Conservation (phyloP, 2,888 invertebrate genomes). For the Polydrusus pterygomalis region DNA sequence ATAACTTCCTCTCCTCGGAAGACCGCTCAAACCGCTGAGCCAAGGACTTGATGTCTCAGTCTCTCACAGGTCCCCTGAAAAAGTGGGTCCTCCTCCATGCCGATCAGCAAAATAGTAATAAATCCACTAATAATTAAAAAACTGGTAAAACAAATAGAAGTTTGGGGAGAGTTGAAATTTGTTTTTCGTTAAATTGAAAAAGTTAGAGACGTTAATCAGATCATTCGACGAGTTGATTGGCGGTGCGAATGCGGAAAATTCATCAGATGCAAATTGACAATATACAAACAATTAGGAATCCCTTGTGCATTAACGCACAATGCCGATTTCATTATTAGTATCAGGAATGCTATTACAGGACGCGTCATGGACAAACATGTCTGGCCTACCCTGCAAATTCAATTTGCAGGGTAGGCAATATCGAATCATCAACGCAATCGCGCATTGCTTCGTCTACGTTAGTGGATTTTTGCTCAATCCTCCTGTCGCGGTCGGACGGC, state of each 20-base stretch:
- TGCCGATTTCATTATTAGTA: constrained; percentile 71
- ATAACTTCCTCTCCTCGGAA: no score
- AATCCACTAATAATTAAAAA: background rate
- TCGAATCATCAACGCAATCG: no score
- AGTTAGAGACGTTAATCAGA: constrained; percentile 50
- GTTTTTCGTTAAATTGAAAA: constrained; percentile 49
- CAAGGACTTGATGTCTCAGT: no score
- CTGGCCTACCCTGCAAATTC: constrained; percentile 68
- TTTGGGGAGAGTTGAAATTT: constrained; percentile 8
- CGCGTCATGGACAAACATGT: constrained; percentile 68
- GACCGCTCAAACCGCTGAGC: no score
- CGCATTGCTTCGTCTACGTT: no score
- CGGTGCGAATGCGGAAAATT: constrained; percentile 63
- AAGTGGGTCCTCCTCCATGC: no score
- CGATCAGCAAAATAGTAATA: no score
- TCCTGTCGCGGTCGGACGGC: no score
- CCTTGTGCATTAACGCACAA: constrained; percentile 70
- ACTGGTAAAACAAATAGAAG: background rate
- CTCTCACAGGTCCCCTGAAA: no score
- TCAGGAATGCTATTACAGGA: constrained; percentile 70
- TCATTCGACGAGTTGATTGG: constrained; percentile 52
- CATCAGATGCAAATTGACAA: constrained; percentile 72
- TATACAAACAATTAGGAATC: constrained; percentile 72
- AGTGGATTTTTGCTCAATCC: no score
- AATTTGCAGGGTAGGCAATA: no score